phyloP scores from a whole-genome alignment of 2,888 invertebrate species.

The Bruchidius siliquastri region DNA sequence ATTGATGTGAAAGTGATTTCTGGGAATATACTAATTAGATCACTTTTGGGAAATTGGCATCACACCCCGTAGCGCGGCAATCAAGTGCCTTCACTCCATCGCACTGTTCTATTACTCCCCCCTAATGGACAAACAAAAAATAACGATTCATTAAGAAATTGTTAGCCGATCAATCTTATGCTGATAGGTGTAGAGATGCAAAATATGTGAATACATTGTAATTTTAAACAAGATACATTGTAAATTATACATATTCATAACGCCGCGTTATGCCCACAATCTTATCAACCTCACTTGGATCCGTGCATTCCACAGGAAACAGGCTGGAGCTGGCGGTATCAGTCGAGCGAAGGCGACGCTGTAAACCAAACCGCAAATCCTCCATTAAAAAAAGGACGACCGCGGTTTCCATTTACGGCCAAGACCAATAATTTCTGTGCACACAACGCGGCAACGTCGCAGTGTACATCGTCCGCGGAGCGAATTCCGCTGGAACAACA shows the following conservation, averaged over 20 bases:
- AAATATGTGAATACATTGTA: too few relatives aligned
- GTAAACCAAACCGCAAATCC: conserved; percentile 5
- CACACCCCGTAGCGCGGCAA: too few relatives aligned
- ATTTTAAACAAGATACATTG: not conserved
- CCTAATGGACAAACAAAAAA: too few relatives aligned
- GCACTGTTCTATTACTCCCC: too few relatives aligned
- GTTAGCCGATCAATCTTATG: not conserved
- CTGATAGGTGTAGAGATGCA: too few relatives aligned
- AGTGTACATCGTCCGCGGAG: not conserved
- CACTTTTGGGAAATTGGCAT: too few relatives aligned
- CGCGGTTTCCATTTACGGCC: not conserved
- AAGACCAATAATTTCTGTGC: not conserved
- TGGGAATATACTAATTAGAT: too few relatives aligned
- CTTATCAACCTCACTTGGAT: not conserved
- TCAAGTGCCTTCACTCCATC: too few relatives aligned
- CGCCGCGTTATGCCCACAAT: not conserved
- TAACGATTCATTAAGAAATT: not conserved
- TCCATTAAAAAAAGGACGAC: not conserved
- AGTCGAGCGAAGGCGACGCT: conserved; percentile 13
- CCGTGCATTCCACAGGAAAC: not conserved
- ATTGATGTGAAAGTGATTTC: too few relatives aligned
- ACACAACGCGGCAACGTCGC: conserved; percentile 13
- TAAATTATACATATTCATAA: not conserved
- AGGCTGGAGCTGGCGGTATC: too few relatives aligned
- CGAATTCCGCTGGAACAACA: conserved; percentile 41